Percentiles rank a stretch among this genome's conserved stretches.
Evolutionary conservation across 2,888 invertebrate species (phyloP).

Genomic region (Drosophila histrio): DNA sequence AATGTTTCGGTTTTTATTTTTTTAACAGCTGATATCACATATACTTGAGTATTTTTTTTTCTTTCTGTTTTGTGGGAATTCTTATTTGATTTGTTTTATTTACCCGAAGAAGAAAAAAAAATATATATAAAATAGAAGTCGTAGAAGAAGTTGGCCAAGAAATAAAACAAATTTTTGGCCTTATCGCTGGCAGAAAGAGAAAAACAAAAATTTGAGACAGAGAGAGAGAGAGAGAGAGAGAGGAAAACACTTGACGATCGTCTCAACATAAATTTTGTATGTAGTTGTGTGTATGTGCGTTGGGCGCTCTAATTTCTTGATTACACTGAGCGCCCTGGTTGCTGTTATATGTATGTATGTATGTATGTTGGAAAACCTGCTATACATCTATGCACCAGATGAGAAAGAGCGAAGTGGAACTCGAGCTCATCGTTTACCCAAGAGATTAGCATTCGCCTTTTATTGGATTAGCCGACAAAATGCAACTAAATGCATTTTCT

Average conservation of each 20-base stretch:
- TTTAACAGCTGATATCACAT: constrained; percentile 66
- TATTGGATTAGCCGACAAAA: constrained; percentile 39
- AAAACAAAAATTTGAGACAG: not conserved
- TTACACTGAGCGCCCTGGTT: constrained; percentile 53
- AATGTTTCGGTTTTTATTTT: constrained; percentile 24
- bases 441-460: constrained; percentile 59
- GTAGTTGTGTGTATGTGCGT: not conserved
- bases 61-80: constrained; percentile 42
- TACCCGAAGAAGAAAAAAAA: constrained; percentile 7
- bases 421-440: constrained; percentile 42
- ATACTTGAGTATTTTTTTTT: constrained; percentile 16
- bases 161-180: constrained; percentile 38
- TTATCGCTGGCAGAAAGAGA: constrained; percentile 27
- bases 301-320: constrained; percentile 70
- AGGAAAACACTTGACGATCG: constrained; percentile 35
- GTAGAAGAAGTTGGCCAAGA: constrained; percentile 35
- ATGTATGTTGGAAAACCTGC: constrained; percentile 20
- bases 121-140: constrained; percentile 16
- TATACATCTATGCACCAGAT: no score
- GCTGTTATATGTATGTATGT: no score
- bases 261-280: not conserved
- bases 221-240: not conserved
- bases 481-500: constrained; percentile 40
- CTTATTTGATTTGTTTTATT: constrained; percentile 59
- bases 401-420: constrained; percentile 11